A percentile compares a stretch with the other conserved stretches of the same genome.
Conservation (phyloP, 1,140 invertebrate species). For the Bombus pyrosoma region DNA sequence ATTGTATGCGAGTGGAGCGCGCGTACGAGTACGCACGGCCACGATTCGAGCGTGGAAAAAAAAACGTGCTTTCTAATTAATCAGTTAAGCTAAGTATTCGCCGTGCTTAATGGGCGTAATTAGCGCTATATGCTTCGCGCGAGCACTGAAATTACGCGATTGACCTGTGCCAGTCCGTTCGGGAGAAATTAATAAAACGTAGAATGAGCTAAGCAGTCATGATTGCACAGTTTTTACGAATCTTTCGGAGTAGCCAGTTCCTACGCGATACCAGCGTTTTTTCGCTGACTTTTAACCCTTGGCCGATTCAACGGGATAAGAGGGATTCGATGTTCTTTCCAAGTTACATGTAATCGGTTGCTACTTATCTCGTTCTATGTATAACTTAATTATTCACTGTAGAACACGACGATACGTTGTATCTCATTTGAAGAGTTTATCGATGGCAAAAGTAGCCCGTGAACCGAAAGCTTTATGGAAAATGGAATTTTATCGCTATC, state of each 20-base stretch:
- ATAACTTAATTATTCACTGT: background rate
- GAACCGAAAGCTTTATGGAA: background rate
- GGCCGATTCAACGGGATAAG: background rate
- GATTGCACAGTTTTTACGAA: conserved; percentile 28
- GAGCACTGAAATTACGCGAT: conserved; percentile 59
- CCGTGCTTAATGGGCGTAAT: conserved; percentile 59
- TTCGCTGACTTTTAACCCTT: background rate
- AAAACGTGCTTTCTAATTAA: conserved; percentile 62
- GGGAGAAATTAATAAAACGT: conserved; percentile 47
- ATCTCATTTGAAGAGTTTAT: conserved; percentile 13
- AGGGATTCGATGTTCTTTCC: background rate
- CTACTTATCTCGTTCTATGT: background rate
- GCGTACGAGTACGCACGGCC: background rate
- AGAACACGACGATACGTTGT: background rate
- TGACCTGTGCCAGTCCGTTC: conserved; percentile 46
- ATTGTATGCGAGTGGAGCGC: conserved; percentile 6
- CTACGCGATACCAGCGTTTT: background rate
- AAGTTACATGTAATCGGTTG: background rate
- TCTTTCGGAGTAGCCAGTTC: background rate
- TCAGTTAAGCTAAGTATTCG: conserved; percentile 59
- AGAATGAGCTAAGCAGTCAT: conserved; percentile 34
- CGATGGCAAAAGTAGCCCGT: background rate
- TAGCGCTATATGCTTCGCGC: conserved; percentile 51
- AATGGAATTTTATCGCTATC: conserved; percentile 54
- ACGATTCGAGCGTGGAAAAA: conserved; percentile 1